phyloP scores from a whole-genome alignment of 37 sponge, comb jelly and placozoan genomes.

The Haliclona indistincta region DNA sequence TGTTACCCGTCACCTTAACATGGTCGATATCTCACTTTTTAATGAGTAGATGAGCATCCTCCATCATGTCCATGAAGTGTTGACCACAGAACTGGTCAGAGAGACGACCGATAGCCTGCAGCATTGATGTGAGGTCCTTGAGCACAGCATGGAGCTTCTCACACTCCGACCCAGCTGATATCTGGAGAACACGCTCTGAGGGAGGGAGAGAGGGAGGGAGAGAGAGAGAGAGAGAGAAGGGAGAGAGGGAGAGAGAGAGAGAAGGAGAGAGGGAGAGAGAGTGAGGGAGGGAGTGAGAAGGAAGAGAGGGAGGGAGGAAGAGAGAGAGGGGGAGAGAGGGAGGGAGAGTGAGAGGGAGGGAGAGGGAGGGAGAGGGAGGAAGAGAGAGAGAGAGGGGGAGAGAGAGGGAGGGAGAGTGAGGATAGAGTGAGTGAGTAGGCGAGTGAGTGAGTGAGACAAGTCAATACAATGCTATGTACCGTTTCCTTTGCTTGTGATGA shows the following conservation, averaged over 20 bases:
- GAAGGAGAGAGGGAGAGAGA: background rate
- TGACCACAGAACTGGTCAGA: slow-evolving; percentile 78
- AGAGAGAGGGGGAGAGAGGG: background rate
- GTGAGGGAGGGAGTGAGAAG: background rate
- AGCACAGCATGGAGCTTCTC: slow-evolving; percentile 72
- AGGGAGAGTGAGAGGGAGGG: background rate
- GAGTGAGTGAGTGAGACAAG: background rate
- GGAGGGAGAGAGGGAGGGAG: slow-evolving; percentile 7
- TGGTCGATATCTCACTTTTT: slow-evolving; percentile 30
- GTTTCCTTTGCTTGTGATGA: slow-evolving; percentile 15
- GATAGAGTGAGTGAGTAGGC: background rate
- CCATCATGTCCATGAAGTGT: slow-evolving; percentile 34
- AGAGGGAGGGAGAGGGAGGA: background rate
- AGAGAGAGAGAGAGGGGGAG: background rate
- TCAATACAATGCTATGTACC: too few relatives aligned
- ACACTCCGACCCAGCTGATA: slow-evolving; percentile 44
- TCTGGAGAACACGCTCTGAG: slow-evolving; percentile 20
- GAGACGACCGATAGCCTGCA: slow-evolving; percentile 75
- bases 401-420: background rate
- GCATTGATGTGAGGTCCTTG: slow-evolving; percentile 66
- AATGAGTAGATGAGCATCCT: slow-evolving; percentile 48
- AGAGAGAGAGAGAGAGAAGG: slow-evolving; percentile 19
- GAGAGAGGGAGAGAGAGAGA: slow-evolving; percentile 34
- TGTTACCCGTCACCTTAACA: too few relatives aligned
- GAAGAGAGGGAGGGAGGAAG: background rate